A percentile compares a stretch with the other conserved stretches of the same genome.
Evolutionary conservation across 2,113 vertebrate genomes (phyloP).

Genomic region (Myrmophylax atrothorax): DNA sequence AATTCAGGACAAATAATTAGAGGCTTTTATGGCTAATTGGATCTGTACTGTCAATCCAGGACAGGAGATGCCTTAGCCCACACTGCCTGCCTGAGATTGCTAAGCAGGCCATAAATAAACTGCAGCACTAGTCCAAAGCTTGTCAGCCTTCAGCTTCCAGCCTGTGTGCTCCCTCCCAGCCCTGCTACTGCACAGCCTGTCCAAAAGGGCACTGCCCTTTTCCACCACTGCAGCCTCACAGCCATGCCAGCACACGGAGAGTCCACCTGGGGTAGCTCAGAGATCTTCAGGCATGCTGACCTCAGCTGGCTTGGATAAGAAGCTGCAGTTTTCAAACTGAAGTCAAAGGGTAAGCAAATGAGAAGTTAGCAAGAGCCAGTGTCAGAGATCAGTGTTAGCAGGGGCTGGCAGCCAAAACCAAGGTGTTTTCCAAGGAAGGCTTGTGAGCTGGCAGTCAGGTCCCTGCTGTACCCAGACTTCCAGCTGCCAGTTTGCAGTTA

Average conservation of each 20-base stretch:
- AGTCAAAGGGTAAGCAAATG: background rate
- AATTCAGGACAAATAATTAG: slow-evolving; percentile 66
- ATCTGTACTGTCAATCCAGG: slow-evolving; percentile 49
- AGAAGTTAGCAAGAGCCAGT: background rate
- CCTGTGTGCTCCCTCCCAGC: background rate
- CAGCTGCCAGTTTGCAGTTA: background rate
- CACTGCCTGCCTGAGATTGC: slow-evolving; percentile 30
- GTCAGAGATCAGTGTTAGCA: background rate
- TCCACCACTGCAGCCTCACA: rapidly evolving
- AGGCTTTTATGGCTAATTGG: slow-evolving; percentile 61
- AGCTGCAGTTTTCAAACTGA: background rate
- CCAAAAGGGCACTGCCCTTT: background rate
- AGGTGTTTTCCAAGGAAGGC: background rate
- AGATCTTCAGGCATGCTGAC: background rate
- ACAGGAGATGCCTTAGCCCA: slow-evolving; percentile 48
- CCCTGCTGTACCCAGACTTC: background rate
- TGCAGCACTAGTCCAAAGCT: background rate
- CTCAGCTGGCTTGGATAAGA: background rate
- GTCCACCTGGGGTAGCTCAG: background rate
- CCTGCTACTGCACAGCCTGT: background rate
- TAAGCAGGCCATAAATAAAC: slow-evolving; percentile 57
- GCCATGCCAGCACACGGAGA: background rate
- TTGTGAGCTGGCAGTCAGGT: background rate
- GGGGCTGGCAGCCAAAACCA: background rate
- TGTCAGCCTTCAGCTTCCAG: background rate